phyloP scores from a whole-genome alignment of 1,140 invertebrate species.

The Teleogryllus occipitalis region DNA sequence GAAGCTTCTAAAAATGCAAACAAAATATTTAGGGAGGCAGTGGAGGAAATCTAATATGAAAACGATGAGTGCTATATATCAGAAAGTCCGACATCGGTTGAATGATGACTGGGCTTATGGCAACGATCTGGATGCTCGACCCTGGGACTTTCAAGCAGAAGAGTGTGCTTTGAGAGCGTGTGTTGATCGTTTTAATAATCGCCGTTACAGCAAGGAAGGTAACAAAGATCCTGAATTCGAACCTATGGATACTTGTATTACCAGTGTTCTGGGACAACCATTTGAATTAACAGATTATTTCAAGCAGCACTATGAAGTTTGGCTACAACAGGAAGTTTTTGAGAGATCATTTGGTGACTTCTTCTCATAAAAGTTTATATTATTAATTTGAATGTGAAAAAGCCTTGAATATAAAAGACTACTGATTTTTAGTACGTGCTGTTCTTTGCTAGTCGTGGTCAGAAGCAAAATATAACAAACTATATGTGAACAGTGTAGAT shows the following conservation, averaged over 20 bases:
- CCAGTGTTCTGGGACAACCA: conserved; percentile 66
- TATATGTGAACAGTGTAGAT: not conserved
- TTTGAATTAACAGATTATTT: conserved; percentile 90
- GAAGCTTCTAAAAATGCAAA: conserved; percentile 99
- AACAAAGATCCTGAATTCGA: conserved; percentile 59
- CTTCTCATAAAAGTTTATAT: not conserved
- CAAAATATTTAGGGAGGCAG: conserved; percentile 95
- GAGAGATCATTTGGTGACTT: conserved; percentile 43
- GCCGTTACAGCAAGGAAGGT: conserved; percentile 56
- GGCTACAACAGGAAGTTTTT: conserved; percentile 96
- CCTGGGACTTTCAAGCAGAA: conserved; percentile 98
- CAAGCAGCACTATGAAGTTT: conserved; percentile 91
- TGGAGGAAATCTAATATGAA: conserved; percentile 99
- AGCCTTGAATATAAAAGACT: not conserved
- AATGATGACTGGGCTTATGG: conserved; percentile 99
- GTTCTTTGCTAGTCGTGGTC: not conserved
- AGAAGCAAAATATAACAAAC: not conserved
- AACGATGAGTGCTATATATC: conserved; percentile 97
- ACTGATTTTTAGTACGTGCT: not conserved
- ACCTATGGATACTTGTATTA: conserved; percentile 77
- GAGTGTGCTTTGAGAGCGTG: conserved; percentile 88
- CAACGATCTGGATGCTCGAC: conserved; percentile 93
- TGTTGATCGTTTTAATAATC: conserved; percentile 91
- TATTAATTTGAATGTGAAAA: not conserved
- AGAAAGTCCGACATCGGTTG: conserved; percentile 87